Evolutionary conservation across 2,113 vertebrate genomes (phyloP).

Genomic region (Carassius carassius): DNA sequence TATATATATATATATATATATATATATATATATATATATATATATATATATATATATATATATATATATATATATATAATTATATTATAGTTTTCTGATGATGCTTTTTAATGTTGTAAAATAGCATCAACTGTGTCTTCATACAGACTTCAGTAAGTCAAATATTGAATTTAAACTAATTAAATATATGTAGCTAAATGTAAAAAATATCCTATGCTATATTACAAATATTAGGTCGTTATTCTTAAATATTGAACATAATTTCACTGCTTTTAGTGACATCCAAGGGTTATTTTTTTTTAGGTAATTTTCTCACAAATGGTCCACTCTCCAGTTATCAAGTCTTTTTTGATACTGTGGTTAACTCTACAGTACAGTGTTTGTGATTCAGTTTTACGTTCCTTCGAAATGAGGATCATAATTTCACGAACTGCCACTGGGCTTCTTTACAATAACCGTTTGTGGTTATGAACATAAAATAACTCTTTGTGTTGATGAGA

Average conservation of each 20-base stretch:
- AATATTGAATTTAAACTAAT: not conserved
- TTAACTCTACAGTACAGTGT: not conserved
- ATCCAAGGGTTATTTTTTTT: not conserved
- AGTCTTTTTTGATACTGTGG: not conserved
- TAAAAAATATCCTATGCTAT: not conserved
- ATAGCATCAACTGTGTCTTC: not conserved
- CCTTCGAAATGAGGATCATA: slow-evolving; percentile 28
- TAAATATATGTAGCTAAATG: not conserved
- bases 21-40: too few relatives aligned
- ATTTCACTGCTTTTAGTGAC: not conserved
- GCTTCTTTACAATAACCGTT: slow-evolving; percentile 39
- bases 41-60: too few relatives aligned
- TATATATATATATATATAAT: too few relatives aligned
- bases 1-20: not conserved
- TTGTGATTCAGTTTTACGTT: not conserved
- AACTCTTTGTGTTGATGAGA: slow-evolving; percentile 43
- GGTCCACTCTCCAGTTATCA: not conserved
- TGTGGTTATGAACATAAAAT: slow-evolving; percentile 44
- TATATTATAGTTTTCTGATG: not conserved
- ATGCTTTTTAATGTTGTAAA: not conserved
- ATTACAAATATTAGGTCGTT: not conserved
- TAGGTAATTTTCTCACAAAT: not conserved
- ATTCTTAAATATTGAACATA: not conserved
- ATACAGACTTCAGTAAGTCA: not conserved
- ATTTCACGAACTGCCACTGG: slow-evolving; percentile 20